Evolutionary conservation across 2,888 invertebrate species (phyloP), one percentile per base, ranked within the genome.

Genomic region (Oscheius sp.): DNA sequence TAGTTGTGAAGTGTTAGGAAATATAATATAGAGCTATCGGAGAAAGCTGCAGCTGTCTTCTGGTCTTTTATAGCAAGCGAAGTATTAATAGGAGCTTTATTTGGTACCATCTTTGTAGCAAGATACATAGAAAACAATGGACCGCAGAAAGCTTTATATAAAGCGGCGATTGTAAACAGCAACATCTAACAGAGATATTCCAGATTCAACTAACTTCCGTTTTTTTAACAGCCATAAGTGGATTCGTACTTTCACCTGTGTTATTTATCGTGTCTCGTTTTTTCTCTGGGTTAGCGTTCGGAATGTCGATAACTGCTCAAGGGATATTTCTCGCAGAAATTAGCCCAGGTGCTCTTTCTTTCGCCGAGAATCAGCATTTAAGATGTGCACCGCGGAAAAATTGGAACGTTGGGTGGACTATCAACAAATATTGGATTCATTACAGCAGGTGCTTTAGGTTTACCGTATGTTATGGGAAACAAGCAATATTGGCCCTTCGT

Each of bases 271-370:
- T 80, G 0, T 74, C 72, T 6, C 51, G 83, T 41, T 57, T 83
- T 0, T 17, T 76, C n/a, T 66, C 70, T 12, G 83, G 83, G 1
- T 28, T 83, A 32, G 83, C 80, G 38, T 73, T 83, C 20, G 83
- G 82, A 8, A 70, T 82, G 61, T 77, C 74, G 2, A 78, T 77
- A 3, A 79, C 82, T 0, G 75, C 76, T 0, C 80, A 82, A 32
- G 77, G 76, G 2, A 77, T 83, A 12, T 83, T 78, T 49, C 41
- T 83, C 36, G 71, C 81, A 0, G 82, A 83, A 47, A 80, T 83
- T 17, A 76, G 77, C 64, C 82, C 82, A 24, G 72, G 80, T 62
- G n/a, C 26, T 8, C 14, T 28, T 51, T 12, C 2, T 5, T 14
- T 5, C 30, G 5, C 2, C 26, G 12, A 54, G 12, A 17, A 4